These are phyloP conservation scores for Thalpophila matura DNA, from an alignment of 2,888 invertebrate species.

Conservation along the genomic window DNA sequence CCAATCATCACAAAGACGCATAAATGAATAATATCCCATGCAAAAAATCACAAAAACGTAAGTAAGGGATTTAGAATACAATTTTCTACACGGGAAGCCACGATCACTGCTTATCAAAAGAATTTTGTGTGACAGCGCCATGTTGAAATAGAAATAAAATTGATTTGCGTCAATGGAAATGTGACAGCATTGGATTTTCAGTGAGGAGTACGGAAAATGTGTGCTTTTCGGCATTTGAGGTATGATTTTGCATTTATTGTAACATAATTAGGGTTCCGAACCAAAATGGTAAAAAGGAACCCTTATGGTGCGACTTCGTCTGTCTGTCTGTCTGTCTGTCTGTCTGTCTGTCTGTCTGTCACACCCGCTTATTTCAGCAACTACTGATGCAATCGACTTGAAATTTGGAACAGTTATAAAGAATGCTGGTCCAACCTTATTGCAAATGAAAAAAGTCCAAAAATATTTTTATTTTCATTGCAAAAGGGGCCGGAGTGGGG, in stretches of 20 bases:
- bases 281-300: neutral
- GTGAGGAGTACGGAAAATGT: slow-evolving; percentile 26
- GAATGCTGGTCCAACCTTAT: no score
- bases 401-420: no score
- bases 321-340: no score
- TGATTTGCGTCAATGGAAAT: slow-evolving; percentile 66
- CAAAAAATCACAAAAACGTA: slow-evolving; percentile 60
- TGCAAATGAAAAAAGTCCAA: no score
- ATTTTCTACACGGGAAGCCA: slow-evolving; percentile 79
- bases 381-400: no score
- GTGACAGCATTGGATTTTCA: slow-evolving; percentile 55
- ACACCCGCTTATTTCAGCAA: no score
- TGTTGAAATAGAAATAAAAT: slow-evolving; percentile 77
- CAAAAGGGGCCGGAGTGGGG: no score
- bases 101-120: slow-evolving; percentile 73
- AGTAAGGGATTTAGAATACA: slow-evolving; percentile 76
- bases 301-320: no score
- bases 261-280: neutral
- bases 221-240: slow-evolving; percentile 37
- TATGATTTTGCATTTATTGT: slow-evolving; percentile 21
- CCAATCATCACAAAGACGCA: slow-evolving; percentile 47
- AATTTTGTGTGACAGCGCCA: slow-evolving; percentile 77
- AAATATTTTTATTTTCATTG: no score
- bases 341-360: no score
- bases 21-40: slow-evolving; percentile 60